These are phyloP conservation scores for Sycobia sp. DNA, from an alignment of 1,140 invertebrate genomes.

Conservation along the genomic window DNA sequence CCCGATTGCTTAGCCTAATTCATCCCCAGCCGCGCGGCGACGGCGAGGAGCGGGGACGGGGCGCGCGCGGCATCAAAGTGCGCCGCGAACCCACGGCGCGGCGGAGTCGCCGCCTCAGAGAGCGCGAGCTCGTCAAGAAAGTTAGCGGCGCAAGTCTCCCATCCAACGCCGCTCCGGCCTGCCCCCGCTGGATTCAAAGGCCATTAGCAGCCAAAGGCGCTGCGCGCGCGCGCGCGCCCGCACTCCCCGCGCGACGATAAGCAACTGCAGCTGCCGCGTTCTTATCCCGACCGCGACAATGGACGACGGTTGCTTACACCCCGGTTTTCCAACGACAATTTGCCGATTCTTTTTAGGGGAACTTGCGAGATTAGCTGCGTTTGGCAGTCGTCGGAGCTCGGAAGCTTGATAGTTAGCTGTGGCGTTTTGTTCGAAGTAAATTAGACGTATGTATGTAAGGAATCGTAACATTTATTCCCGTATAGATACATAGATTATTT, in stretches of 20 bases:
- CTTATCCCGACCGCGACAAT: background rate
- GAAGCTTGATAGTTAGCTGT: too few species aligned
- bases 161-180: conserved; percentile 9
- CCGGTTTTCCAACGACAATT: too few species aligned
- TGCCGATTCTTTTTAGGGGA: too few species aligned
- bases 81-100: conserved; percentile 9
- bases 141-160: conserved; percentile 43
- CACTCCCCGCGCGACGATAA: too few species aligned
- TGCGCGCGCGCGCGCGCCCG: background rate
- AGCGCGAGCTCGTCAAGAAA: conserved; percentile 46
- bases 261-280: conserved; percentile 22
- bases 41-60: conserved; percentile 25
- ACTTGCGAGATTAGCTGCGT: too few species aligned
- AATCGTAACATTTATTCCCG: too few species aligned
- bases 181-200: conserved; percentile 40
- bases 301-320: too few species aligned
- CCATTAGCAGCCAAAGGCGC: conserved; percentile 37
- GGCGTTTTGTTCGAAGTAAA: too few species aligned
- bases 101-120: conserved; percentile 31
- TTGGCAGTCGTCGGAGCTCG: too few species aligned
- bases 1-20: conserved; percentile 61
- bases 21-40: conserved; percentile 39
- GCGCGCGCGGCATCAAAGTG: conserved; percentile 48
- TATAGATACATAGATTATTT: too few species aligned
- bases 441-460: too few species aligned